These are phyloP conservation scores for Turritopsis dohrnii DNA, from an alignment of 30 jellyfish, hydroid and myxozoan species.

Conservation along the genomic window DNA sequence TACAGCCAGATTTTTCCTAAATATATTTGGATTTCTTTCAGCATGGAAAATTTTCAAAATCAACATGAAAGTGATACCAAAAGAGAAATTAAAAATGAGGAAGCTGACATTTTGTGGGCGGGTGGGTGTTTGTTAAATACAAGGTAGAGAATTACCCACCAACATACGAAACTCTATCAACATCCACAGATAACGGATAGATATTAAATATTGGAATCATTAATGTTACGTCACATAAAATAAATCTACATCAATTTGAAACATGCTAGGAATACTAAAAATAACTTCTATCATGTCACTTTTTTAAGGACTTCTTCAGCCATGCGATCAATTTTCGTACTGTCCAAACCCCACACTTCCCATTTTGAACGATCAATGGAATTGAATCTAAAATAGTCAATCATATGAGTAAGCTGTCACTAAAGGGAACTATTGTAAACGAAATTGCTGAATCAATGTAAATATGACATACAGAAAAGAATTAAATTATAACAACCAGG, in stretches of 20 bases:
- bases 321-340: constrained; percentile 13
- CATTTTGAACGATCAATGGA: constrained; percentile 40
- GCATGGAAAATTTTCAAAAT: not conserved
- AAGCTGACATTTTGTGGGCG: not conserved
- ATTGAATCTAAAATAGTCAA: constrained; percentile 36
- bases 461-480: not conserved
- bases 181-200: not conserved
- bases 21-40: not conserved
- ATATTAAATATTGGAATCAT: not conserved
- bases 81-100: not conserved
- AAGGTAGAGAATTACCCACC: not conserved
- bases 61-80: not conserved
- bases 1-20: not conserved
- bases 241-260: not conserved
- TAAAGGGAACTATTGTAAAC: too few species aligned
- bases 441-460: too few species aligned
- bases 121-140: not conserved
- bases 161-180: not conserved
- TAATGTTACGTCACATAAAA: not conserved
- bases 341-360: constrained; percentile 54
- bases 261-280: not conserved
- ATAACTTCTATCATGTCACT: not conserved
- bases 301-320: not conserved
- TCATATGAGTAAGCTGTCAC: too few species aligned
- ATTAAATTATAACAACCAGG: too few species aligned